Evolutionary conservation across 2,888 invertebrate species (phyloP), one percentile per base, ranked within the genome.

Genomic region (Lepidocyrtoides sp.): DNA sequence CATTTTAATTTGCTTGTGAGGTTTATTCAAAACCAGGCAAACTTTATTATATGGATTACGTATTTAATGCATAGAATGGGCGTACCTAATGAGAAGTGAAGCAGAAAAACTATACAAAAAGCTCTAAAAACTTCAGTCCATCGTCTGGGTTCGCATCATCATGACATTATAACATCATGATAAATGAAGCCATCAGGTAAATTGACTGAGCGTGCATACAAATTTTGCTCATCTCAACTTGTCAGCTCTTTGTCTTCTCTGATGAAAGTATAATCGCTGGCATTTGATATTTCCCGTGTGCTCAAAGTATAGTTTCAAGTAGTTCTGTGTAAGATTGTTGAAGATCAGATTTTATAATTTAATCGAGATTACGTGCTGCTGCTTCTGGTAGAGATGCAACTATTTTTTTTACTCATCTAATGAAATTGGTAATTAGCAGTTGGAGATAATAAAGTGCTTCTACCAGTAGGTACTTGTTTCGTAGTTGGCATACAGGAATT

Each of bases 121-220:
- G 17, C 2, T 17, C 17, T 17, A 20, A 66, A 66, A 29, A n/a
- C 32, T n/a, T 26, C 2, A 79, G 29, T n/a, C 54, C 63, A 41
- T 60, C 14, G 12, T 41, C 26, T 66, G 4, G 10, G 2, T 44
- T 23, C 75, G 14, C 8, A 66, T 83, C 66, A 29, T 14, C 32
- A 29, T 66, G 26, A 36, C 66, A 66, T 14, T n/a, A n/a, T n/a
- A n/a, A 82, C 5, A 66, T 20, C 29, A 66, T 83, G 66, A 29
- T 84, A 69, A 69, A 51, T 54, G 41, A 48, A 69, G 57, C 29
- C 51, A 69, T 69, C 32, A 69, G 44, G 69, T 17, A 36, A 32
- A 84, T 36, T 32, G 51, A 51, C 54, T 32, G 51, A 51, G 29
- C 54, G 10, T 84, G 69, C 84, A 69, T 84, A 69, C 44, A 69